phyloP scores from a whole-genome alignment of 2,888 invertebrate species.

The Spisula solida region DNA sequence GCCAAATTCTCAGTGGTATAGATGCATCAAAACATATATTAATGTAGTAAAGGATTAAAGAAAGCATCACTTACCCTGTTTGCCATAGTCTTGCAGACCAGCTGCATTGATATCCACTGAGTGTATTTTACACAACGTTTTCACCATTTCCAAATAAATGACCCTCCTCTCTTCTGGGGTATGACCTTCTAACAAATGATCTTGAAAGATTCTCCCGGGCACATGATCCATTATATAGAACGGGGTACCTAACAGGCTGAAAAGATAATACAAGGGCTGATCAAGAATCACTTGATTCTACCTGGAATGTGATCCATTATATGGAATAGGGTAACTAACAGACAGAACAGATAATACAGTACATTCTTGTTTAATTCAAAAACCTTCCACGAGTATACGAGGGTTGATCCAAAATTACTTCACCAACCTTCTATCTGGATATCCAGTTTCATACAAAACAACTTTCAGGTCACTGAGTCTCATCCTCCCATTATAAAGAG shows the following conservation, averaged over 20 bases:
- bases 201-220: constrained; percentile 86
- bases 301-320: too few species aligned
- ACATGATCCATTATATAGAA: constrained; percentile 88
- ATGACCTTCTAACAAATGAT: constrained; percentile 83
- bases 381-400: too few species aligned
- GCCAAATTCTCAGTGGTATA: too few species aligned
- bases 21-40: too few species aligned
- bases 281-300: too few species aligned
- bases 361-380: neutral
- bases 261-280: constrained; percentile 48
- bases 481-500: too few species aligned
- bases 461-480: too few species aligned
- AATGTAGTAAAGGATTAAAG: too few species aligned
- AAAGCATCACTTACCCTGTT: constrained; percentile 76
- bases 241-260: constrained; percentile 87
- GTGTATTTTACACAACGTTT: constrained; percentile 87
- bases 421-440: too few species aligned
- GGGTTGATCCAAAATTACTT: too few species aligned
- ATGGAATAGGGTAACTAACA: neutral
- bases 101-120: constrained; percentile 84
- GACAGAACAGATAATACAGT: neutral
- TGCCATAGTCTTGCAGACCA: constrained; percentile 87
- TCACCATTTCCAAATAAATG: constrained; percentile 84
- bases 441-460: too few species aligned
- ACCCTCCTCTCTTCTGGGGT: constrained; percentile 80